These are phyloP conservation scores for Dicycla oo DNA, from an alignment of 2,888 invertebrate species.

Conservation along the genomic window DNA sequence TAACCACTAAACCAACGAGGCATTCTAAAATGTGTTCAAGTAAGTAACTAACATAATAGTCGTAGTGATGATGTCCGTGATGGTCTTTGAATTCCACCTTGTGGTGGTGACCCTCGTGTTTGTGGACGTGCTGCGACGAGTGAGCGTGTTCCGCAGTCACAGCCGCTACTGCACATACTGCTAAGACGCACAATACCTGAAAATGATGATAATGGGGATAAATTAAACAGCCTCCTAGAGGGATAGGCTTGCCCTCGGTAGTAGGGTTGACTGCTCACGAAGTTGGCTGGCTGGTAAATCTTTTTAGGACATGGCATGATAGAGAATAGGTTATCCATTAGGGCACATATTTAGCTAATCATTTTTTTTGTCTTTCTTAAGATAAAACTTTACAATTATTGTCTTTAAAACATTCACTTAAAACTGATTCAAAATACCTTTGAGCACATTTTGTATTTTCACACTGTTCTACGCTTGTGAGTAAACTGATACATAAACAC, in stretches of 20 bases:
- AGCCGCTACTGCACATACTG: constrained; percentile 20
- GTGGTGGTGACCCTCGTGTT: constrained; percentile 68
- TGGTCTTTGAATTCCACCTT: constrained; percentile 49
- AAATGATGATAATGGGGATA: neutral
- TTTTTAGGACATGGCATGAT: neutral
- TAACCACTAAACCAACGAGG: neutral
- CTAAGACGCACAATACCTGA: constrained; percentile 51
- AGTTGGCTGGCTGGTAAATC: neutral
- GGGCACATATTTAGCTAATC: too few relatives aligned
- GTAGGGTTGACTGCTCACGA: neutral
- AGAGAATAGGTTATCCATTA: neutral
- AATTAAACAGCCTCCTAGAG: neutral
- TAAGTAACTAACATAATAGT: constrained; percentile 46
- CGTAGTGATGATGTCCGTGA: constrained; percentile 59
- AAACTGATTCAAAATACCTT: constrained; percentile 39
- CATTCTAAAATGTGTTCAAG: neutral
- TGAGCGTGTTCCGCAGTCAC: constrained; percentile 53
- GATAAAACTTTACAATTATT: too few relatives aligned
- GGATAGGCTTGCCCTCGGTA: too few relatives aligned
- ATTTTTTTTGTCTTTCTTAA: neutral
- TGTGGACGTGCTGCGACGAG: constrained; percentile 71
- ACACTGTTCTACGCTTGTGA: constrained; percentile 23
- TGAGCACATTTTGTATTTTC: constrained; percentile 40
- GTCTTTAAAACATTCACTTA: constrained; percentile 1
- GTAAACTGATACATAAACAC: constrained; percentile 45